Conservation (phyloP, 2,797 vertebrate species). For the Muscicapa striata region DNA sequence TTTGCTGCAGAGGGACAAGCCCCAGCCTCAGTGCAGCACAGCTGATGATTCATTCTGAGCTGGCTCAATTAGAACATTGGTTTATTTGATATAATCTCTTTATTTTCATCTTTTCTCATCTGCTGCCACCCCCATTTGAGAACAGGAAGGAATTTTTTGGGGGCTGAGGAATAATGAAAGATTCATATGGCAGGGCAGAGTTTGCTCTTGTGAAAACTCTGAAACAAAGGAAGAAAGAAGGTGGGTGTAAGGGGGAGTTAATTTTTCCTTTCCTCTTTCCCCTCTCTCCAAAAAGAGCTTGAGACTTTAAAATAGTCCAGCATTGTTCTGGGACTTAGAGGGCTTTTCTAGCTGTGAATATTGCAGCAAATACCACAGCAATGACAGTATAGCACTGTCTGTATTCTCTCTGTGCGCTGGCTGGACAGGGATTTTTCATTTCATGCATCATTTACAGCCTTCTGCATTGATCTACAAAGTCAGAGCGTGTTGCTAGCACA, state of each 20-base stretch:
- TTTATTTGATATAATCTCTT: slow-evolving; percentile 50
- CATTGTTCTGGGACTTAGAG: slow-evolving; percentile 71
- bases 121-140: slow-evolving; percentile 2
- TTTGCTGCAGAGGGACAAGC: background rate
- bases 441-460: slow-evolving; percentile 74
- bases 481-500: slow-evolving; percentile 53
- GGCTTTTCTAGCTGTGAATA: slow-evolving; percentile 68
- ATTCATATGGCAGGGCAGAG: background rate
- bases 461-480: slow-evolving; percentile 73
- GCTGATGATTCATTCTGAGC: slow-evolving; percentile 35
- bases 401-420: slow-evolving; percentile 68
- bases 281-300: slow-evolving; percentile 38
- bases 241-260: slow-evolving; percentile 56
- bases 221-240: slow-evolving; percentile 55
- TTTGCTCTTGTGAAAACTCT: slow-evolving; percentile 41
- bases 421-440: slow-evolving; percentile 75
- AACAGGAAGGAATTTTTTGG: slow-evolving; percentile 20
- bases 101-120: slow-evolving; percentile 48
- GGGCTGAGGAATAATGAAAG: slow-evolving; percentile 29
- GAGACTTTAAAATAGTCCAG: slow-evolving; percentile 70
- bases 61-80: background rate
- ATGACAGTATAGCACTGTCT: slow-evolving; percentile 68
- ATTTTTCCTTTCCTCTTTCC: slow-evolving; percentile 58
- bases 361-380: slow-evolving; percentile 72
- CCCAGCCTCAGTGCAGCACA: background rate